These are phyloP conservation scores for Chromis chromis DNA, from an alignment of 2,797 vertebrate genomes.

Conservation along the genomic window DNA sequence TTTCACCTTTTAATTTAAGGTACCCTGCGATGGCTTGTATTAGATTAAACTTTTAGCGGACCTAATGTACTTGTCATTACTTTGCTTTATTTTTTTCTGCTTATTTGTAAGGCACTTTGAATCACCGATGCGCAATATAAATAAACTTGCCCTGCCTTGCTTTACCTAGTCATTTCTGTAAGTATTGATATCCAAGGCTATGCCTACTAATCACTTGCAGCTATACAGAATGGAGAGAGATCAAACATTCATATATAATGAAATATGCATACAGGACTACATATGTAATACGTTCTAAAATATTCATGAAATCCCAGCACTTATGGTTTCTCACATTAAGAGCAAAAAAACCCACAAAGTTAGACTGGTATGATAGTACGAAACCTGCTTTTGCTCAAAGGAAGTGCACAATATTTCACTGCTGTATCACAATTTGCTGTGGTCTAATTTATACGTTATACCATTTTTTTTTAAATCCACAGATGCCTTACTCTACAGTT, in stretches of 20 bases:
- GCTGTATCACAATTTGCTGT: background rate
- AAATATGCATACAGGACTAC: constrained; percentile 44
- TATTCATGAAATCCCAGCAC: constrained; percentile 44
- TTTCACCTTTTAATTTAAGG: no score
- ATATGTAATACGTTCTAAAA: constrained; percentile 40
- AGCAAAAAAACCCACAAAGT: background rate
- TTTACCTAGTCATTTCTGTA: background rate
- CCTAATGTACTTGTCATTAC: no score
- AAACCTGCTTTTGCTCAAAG: constrained; percentile 1
- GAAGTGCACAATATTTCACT: constrained; percentile 14
- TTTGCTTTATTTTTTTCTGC: no score
- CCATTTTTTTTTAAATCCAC: constrained; percentile 24
- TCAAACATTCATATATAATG: constrained; percentile 46
- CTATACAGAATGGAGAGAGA: constrained; percentile 20
- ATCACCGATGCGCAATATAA: no score
- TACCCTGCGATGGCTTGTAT: no score
- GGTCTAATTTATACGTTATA: constrained; percentile 36
- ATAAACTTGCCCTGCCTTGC: background rate
- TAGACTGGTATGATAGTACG: constrained; percentile 15
- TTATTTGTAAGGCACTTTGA: no score
- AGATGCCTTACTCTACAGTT: constrained; percentile 26
- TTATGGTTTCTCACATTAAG: constrained; percentile 16
- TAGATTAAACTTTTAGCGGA: no score
- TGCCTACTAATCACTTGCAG: constrained; percentile 23
- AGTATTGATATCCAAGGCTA: constrained; percentile 13